Evolutionary conservation across 2,113 vertebrate genomes (phyloP).

Genomic region (Marcusenius ussheri): DNA sequence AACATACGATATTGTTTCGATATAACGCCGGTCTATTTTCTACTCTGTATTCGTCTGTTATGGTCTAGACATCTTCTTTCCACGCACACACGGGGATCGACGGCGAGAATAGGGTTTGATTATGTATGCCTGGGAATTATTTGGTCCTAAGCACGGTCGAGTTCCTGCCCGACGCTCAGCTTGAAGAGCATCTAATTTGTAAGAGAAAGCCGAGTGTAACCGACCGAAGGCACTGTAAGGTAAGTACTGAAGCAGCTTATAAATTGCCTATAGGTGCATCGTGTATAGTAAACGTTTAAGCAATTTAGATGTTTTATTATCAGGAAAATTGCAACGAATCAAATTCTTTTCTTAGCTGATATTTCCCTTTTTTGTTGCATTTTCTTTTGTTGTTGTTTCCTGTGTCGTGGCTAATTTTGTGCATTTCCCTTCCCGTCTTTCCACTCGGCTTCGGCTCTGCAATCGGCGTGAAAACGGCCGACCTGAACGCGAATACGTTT

Average conservation of each 20-base stretch:
- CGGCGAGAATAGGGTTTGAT: slow-evolving; percentile 1
- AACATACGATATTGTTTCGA: background rate
- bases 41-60: slow-evolving; percentile 10
- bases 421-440: slow-evolving; percentile 1
- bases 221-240: slow-evolving; percentile 2
- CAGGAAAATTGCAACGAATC: background rate
- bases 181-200: slow-evolving; percentile 1
- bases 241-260: background rate
- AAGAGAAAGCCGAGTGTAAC: background rate
- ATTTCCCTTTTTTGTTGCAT: slow-evolving; percentile 17
- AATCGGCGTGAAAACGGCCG: background rate
- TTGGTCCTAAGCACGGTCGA: slow-evolving; percentile 22
- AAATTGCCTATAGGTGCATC: background rate
- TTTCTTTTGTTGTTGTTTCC: slow-evolving; percentile 14
- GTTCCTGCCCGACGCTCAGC: background rate
- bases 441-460: background rate
- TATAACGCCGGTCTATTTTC: background rate
- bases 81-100: slow-evolving; percentile 2
- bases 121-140: slow-evolving; percentile 17
- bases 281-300: background rate
- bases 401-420: slow-evolving; percentile 6
- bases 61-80: slow-evolving; percentile 5
- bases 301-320: background rate
- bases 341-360: background rate
- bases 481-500: background rate